Evolutionary conservation across 2,113 vertebrate species (phyloP).

Genomic region (Columba livia): DNA sequence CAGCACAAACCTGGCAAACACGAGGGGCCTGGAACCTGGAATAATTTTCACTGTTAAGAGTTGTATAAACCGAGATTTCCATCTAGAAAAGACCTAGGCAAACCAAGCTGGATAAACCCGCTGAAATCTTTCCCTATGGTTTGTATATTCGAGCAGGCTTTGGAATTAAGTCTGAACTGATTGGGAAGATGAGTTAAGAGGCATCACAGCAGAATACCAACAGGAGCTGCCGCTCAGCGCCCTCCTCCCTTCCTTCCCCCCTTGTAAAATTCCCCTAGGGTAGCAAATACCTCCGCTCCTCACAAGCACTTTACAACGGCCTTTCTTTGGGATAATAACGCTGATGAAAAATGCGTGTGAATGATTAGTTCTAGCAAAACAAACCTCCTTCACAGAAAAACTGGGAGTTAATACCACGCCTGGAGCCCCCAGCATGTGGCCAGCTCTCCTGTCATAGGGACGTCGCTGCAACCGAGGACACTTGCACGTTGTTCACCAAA

Average conservation of each 20-base stretch:
- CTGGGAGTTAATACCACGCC: not conserved
- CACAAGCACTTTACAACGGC: not conserved
- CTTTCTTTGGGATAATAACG: conserved; percentile 43
- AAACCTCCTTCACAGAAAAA: conserved; percentile 45
- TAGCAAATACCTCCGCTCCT: not conserved
- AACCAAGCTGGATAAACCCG: not conserved
- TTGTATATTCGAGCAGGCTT: conserved; percentile 49
- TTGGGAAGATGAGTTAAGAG: conserved; percentile 23
- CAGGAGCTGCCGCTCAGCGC: not conserved
- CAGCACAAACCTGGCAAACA: not conserved
- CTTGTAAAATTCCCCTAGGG: not conserved
- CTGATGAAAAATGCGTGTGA: conserved; percentile 54
- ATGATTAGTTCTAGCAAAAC: conserved; percentile 52
- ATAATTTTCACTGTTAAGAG: not conserved
- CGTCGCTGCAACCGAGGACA: rapidly evolving
- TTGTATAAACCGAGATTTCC: not conserved
- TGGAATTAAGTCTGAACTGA: conserved; percentile 47
- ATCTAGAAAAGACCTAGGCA: not conserved
- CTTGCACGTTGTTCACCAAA: not conserved
- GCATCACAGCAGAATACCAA: conserved; percentile 16
- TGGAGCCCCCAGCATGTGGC: not conserved
- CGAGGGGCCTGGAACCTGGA: rapidly evolving
- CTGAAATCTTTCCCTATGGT: not conserved
- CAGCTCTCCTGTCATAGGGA: not conserved
- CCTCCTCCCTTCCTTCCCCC: not conserved